A percentile compares a stretch with the other conserved stretches of the same genome.
Conservation (phyloP, 35 echinoderm and acorn worm species). For the Ophioderma brevispina region DNA sequence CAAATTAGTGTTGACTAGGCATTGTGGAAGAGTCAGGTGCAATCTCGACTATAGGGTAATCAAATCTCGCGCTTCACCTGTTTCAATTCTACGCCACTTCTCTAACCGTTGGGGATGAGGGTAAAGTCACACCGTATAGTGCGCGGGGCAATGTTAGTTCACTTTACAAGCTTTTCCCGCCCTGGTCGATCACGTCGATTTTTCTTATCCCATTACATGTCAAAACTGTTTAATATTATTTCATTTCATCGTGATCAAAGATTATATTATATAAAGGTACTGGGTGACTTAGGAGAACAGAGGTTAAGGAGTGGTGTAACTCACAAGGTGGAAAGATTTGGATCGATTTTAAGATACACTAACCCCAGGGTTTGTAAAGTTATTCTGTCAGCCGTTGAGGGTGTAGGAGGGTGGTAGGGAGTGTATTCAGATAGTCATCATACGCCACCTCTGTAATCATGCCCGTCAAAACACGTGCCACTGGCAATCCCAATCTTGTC, state of each 20-base stretch:
- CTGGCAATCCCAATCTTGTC: background rate
- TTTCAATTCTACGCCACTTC: background rate
- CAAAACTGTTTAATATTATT: background rate
- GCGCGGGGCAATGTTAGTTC: background rate
- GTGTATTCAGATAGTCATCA: no score
- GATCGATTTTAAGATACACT: no score
- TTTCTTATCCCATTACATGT: background rate
- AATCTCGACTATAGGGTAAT: slow-evolving; percentile 2
- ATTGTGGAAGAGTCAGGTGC: background rate
- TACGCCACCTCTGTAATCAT: background rate
- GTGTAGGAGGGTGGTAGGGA: no score
- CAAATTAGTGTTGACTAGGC: background rate
- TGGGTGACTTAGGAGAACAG: no score
- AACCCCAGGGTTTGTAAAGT: no score
- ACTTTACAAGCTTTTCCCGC: background rate
- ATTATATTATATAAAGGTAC: no score
- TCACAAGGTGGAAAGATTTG: no score
- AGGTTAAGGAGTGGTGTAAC: no score
- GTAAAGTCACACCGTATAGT: background rate
- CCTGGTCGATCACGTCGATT: background rate
- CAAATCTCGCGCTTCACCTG: background rate
- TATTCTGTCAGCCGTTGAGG: no score
- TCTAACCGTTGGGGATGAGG: background rate
- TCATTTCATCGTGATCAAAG: no score
- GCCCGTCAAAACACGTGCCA: background rate